A percentile compares a stretch with the other conserved stretches of the same genome.
These are phyloP conservation scores for Tiliacea citrago DNA, from an alignment of 2,888 invertebrate species.

Conservation along the genomic window DNA sequence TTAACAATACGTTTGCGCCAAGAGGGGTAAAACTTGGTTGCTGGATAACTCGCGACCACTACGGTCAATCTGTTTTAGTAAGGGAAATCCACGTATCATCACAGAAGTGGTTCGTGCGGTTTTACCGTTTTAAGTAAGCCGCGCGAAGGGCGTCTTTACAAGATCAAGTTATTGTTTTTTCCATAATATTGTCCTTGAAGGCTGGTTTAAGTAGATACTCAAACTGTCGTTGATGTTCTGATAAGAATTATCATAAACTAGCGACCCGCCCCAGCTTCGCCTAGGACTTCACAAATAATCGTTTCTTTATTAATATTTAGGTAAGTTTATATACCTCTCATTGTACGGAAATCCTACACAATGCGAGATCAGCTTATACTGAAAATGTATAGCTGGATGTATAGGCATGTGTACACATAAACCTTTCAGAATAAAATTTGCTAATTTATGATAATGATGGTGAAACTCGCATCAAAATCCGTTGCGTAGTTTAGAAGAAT, in stretches of 20 bases:
- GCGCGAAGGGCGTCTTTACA: neutral
- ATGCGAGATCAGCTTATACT: too few relatives aligned
- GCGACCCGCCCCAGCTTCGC: neutral
- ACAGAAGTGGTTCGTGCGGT: neutral
- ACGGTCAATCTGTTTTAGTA: conserved; percentile 12
- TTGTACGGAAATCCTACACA: too few relatives aligned
- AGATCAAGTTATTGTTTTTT: neutral
- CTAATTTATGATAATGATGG: too few relatives aligned
- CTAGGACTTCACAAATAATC: neutral
- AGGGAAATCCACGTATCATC: conserved; percentile 16
- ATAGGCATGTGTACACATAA: too few relatives aligned
- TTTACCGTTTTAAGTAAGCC: neutral
- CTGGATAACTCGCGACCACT: neutral
- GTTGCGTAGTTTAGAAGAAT: too few relatives aligned
- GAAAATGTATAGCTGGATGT: too few relatives aligned
- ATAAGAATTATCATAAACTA: neutral
- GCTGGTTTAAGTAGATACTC: neutral
- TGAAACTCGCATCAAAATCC: too few relatives aligned
- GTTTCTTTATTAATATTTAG: neutral
- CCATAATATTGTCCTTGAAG: neutral
- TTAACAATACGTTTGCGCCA: neutral
- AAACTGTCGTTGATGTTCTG: neutral
- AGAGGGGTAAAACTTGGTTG: neutral
- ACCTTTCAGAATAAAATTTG: too few relatives aligned
- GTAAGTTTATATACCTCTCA: too few relatives aligned